Evolutionary conservation across 1,140 invertebrate genomes (phyloP).

Genomic region (Homarus americanus): DNA sequence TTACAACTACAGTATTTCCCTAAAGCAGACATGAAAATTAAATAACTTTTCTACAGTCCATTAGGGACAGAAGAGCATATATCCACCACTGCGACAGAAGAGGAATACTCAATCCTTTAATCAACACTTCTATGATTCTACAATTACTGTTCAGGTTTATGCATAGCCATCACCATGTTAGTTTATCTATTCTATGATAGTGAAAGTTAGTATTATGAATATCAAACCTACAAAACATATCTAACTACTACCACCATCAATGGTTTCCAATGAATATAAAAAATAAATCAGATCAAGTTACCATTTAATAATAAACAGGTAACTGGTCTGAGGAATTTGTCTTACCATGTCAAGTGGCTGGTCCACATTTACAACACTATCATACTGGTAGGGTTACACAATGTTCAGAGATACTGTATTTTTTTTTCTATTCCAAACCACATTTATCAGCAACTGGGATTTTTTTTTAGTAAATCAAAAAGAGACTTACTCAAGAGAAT

Average conservation of each 20-base stretch:
- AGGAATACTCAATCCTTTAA: slow-evolving; percentile 5
- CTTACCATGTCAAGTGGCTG: background rate
- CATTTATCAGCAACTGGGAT: background rate
- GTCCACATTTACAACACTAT: background rate
- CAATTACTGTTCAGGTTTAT: background rate
- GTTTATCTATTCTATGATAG: slow-evolving; percentile 33
- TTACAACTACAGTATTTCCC: background rate
- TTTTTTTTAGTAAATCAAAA: background rate
- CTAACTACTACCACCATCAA: background rate
- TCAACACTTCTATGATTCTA: slow-evolving; percentile 15
- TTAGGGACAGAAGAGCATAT: slow-evolving; percentile 4
- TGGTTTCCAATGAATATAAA: background rate
- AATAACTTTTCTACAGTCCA: slow-evolving; percentile 8
- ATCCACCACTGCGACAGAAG: slow-evolving; percentile 49
- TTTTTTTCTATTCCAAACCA: too few species aligned
- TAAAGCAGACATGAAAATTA: background rate
- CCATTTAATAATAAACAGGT: background rate
- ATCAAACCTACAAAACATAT: background rate
- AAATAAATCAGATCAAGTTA: background rate
- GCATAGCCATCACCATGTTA: slow-evolving; percentile 54
- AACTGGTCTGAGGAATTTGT: too few species aligned
- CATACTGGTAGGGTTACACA: background rate
- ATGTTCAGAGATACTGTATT: background rate
- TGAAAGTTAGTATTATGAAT: background rate
- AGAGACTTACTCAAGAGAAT: too few species aligned